These are phyloP conservation scores for Cataglyphis cursor DNA, from an alignment of 2,888 invertebrate species.

Conservation along the genomic window DNA sequence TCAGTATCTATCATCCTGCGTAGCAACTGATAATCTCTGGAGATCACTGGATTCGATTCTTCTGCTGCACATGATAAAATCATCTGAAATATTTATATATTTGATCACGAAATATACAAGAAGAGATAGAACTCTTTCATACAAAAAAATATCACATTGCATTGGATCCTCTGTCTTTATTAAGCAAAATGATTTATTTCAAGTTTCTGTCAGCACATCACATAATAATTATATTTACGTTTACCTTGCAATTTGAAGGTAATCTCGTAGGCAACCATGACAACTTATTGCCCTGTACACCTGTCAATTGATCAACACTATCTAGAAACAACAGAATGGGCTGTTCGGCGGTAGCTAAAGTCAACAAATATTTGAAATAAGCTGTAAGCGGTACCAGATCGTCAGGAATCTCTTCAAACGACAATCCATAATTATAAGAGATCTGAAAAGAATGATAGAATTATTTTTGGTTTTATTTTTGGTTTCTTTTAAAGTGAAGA, in stretches of 20 bases:
- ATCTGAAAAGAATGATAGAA: constrained; percentile 88
- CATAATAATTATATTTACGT: neutral
- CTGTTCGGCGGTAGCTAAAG: constrained; percentile 93
- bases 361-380: constrained; percentile 97
- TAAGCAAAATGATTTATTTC: neutral
- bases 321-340: constrained; percentile 97
- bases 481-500: constrained; percentile 3
- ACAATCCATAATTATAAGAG: constrained; percentile 96
- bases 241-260: constrained; percentile 95
- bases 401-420: constrained; percentile 97
- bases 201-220: neutral
- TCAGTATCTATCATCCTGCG: constrained; percentile 95
- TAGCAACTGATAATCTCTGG: constrained; percentile 94
- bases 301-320: constrained; percentile 98
- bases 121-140: neutral
- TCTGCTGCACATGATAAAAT: constrained; percentile 97
- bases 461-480: neutral
- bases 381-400: constrained; percentile 98
- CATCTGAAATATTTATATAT: constrained; percentile 88
- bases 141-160: neutral
- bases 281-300: constrained; percentile 97
- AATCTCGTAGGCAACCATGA: constrained; percentile 98
- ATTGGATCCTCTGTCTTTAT: neutral
- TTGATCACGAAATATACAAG: neutral
- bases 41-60: constrained; percentile 94